phyloP scores from a whole-genome alignment of 2,888 invertebrate genomes.

The Serrognathus titanus region DNA sequence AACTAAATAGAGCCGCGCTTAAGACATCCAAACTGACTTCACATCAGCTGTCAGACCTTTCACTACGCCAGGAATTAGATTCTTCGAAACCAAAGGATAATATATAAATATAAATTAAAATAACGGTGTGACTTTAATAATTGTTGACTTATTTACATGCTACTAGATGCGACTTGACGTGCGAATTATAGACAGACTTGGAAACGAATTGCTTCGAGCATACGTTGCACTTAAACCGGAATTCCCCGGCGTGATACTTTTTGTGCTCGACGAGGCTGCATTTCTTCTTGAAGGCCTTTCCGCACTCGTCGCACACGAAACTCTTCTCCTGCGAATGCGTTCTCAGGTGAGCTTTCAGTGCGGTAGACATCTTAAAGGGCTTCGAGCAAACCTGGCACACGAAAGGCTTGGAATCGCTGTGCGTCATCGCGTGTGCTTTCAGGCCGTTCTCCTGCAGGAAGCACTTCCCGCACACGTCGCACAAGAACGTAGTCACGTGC shows the following conservation, averaged over 20 bases:
- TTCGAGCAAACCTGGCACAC: conserved; percentile 45
- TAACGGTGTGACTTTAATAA: too few relatives aligned
- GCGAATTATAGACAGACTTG: conserved; percentile 1
- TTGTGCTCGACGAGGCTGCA: conserved; percentile 17
- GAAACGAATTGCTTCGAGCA: conserved; percentile 9
- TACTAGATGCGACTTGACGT: conserved; percentile 1
- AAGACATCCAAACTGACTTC: too few relatives aligned
- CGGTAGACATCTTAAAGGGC: conserved; percentile 48
- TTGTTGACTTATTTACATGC: neutral
- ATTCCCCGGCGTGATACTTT: conserved; percentile 13
- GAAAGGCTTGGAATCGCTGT: conserved; percentile 22
- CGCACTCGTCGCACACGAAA: conserved; percentile 49
- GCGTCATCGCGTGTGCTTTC: conserved; percentile 19
- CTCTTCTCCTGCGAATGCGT: conserved; percentile 45
- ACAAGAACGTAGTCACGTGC: conserved; percentile 30
- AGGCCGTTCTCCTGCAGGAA: conserved; percentile 38
- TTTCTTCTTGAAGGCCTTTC: conserved; percentile 40
- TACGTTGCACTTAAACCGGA: conserved; percentile 9
- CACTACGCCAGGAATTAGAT: too few relatives aligned
- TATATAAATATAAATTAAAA: too few relatives aligned
- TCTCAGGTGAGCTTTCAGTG: conserved; percentile 48
- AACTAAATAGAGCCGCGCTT: too few relatives aligned
- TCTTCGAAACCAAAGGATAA: too few relatives aligned
- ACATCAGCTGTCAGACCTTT: too few relatives aligned
- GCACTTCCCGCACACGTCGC: conserved; percentile 54